Base-by-base conservation (phyloP, 2,888 invertebrate species). In the Agrotis ipsilon region DNA sequence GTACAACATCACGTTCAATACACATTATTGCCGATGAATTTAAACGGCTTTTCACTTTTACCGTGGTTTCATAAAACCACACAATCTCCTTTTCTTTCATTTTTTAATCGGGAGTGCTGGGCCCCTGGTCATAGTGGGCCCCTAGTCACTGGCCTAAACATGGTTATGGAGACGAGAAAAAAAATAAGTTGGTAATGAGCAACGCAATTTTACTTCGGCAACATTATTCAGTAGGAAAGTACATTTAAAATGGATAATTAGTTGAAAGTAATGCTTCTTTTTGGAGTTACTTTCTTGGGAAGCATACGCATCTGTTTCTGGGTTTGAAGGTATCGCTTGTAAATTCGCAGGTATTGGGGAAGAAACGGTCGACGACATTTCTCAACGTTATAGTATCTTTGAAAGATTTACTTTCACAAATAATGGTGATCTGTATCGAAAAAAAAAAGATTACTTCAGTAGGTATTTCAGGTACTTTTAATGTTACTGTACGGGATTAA, bases 341-440 rank as follows among this genome's bases (percentile, higher is more conserved):
- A 68, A 93, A 92, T 11, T 90, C 77, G 67, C 91, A 92, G 18
- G 72, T 77, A n/a, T 83, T 68, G 0, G 93, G 92, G 66, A 91
- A 92, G n/a, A 91, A 68, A 48, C 79, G 85, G 13, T 87, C 80
- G 83, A 92, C 68, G 80, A 93, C 81, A 18, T 87, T 82, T 75
- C 87, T 91, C n/a, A 93, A 68, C 0, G 78, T 92, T 88, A 86
- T 87, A 0, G 97, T 97, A 88, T 99, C 98, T 3, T 97, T 96
- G 89, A 97, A 94, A 89, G 98, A 98, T 67, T 97, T 94, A 0
- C 98, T 98, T 94, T 99, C 99, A 86, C 98, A 98, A 7, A 98
- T 97, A 19, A 98, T 97, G 88, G 97, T 98, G 0, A 98, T 97
- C 98, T 98, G 92, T n/a, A n/a, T 13, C 0, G 81, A 18, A 13